Evolutionary conservation across 2,888 invertebrate genomes (phyloP), one percentile per base, ranked within the genome.

Genomic region (Aelia acuminata): DNA sequence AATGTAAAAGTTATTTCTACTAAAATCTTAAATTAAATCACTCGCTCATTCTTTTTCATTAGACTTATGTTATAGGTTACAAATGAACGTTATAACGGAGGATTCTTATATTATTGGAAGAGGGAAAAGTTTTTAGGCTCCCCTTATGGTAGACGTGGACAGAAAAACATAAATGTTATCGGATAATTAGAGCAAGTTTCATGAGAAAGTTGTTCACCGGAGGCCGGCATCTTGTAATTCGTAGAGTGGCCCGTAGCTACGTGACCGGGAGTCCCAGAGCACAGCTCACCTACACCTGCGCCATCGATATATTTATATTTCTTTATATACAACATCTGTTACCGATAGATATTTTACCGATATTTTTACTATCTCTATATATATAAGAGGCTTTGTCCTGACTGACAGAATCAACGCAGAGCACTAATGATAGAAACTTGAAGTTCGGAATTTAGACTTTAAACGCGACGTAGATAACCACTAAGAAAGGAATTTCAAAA

Each of bases 131-230:
- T 70, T 70, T 70, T 35, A 35, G 35, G 31, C 63, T 35, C 35
- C 35, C 63, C 63, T 70, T 70, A n/a, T 70, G 35, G 18, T 18
- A 11, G 63, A 70, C 63, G 63, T 70, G 63, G 35, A 35, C 31
- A 70, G 63, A 70, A 70, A 70, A 70, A 70, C 63, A 70, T 70
- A 70, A 70, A 70, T 70, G 63, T 70, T 70, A 70, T 70, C 8
- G 63, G 63, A 18, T 70, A 70, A 70, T 70, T 70, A 70, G 63
- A 70, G 63, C 18, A 31, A 70, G 63, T 70, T 35, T 31, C 26
- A 3, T 35, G 35, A 35, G 63, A 35, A 57, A 70, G 31, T 70
- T 70, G 31, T 70, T 70, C 63, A 70, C 35, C 63, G 63, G 31
- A 7, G 18, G 18, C 63, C 7, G 63, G 63, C 63, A 20, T 70